Evolutionary conservation across 2,797 vertebrate species (phyloP).

Genomic region (Valencia hispanica): DNA sequence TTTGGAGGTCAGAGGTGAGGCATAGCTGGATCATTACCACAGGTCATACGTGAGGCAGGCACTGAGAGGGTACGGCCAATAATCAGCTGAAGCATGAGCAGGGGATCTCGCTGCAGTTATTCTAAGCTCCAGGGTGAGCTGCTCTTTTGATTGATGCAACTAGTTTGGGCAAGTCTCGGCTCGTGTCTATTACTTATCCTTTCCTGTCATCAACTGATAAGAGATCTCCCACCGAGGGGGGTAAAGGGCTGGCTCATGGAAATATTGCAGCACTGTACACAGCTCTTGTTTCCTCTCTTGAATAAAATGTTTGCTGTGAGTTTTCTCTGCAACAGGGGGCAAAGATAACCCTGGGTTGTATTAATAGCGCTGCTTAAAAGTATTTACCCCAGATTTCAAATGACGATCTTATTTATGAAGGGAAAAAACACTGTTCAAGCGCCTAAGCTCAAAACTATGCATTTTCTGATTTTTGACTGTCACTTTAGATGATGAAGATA

Average conservation of each 20-base stretch:
- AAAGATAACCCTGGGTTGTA: not conserved
- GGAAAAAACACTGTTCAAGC: not conserved
- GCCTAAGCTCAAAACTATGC: not conserved
- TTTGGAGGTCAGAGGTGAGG: conserved; percentile 69
- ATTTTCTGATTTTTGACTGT: not conserved
- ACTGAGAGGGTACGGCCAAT: conserved; percentile 26
- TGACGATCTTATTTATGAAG: not conserved
- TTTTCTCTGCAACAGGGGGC: conserved; percentile 22
- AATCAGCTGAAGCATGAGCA: conserved; percentile 30
- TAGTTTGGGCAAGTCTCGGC: conserved; percentile 41
- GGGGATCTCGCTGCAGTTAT: conserved; percentile 27
- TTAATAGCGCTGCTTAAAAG: not conserved
- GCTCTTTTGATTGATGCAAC: conserved; percentile 54
- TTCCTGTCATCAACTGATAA: conserved; percentile 52
- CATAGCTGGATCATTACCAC: conserved; percentile 66
- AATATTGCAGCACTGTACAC: conserved; percentile 11
- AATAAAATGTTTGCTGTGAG: conserved; percentile 28
- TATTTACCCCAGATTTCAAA: not conserved
- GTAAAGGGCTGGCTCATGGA: conserved; percentile 15
- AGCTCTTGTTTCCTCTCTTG: conserved; percentile 14
- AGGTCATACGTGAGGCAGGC: conserved; percentile 65
- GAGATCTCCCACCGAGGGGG: conserved; percentile 24
- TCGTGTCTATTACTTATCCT: conserved; percentile 44
- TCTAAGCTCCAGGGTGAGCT: not conserved
- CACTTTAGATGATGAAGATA: not conserved